These are phyloP conservation scores for Scelioninae gen. 2 DNA, from an alignment of 2,888 invertebrate species.

Conservation along the genomic window DNA sequence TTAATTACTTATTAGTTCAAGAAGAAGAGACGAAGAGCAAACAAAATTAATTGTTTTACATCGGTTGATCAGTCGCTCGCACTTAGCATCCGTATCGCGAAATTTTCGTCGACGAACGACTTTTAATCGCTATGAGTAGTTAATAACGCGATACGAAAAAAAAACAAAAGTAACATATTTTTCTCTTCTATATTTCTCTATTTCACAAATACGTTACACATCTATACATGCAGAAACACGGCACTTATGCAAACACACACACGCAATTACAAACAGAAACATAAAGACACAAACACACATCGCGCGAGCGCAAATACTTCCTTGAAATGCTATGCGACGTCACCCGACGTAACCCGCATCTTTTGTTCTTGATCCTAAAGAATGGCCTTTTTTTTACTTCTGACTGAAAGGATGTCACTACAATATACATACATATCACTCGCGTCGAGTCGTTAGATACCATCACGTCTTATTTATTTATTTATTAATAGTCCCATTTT, in stretches of 20 bases:
- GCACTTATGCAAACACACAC: constrained; percentile 18
- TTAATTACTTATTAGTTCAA: constrained; percentile 57
- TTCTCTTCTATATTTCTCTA: constrained; percentile 62
- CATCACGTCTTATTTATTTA: constrained; percentile 14
- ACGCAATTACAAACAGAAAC: constrained; percentile 8
- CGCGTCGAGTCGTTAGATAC: constrained; percentile 22
- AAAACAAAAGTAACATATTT: constrained; percentile 55
- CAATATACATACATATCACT: constrained; percentile 41
- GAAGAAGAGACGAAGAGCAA: constrained; percentile 11
- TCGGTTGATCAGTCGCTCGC: constrained; percentile 50
- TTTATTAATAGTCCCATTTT: constrained; percentile 5
- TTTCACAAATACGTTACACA: constrained; percentile 42
- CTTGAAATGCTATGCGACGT: constrained; percentile 59
- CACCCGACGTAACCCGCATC: neutral
- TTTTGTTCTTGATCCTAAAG: constrained; percentile 6
- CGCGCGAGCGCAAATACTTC: constrained; percentile 54
- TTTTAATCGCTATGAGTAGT: constrained; percentile 60
- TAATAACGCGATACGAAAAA: constrained; percentile 56
- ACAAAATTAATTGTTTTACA: constrained; percentile 37
- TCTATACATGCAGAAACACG: constrained; percentile 14
- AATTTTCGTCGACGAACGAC: constrained; percentile 50
- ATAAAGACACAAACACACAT: constrained; percentile 24
- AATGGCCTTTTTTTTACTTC: constrained; percentile 7
- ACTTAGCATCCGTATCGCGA: constrained; percentile 55
- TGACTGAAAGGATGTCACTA: constrained; percentile 8